Percentiles rank a stretch among this genome's conserved stretches.
These are phyloP conservation scores for Drosophila nikananu DNA, from an alignment of 1,140 invertebrate species.

Conservation along the genomic window DNA sequence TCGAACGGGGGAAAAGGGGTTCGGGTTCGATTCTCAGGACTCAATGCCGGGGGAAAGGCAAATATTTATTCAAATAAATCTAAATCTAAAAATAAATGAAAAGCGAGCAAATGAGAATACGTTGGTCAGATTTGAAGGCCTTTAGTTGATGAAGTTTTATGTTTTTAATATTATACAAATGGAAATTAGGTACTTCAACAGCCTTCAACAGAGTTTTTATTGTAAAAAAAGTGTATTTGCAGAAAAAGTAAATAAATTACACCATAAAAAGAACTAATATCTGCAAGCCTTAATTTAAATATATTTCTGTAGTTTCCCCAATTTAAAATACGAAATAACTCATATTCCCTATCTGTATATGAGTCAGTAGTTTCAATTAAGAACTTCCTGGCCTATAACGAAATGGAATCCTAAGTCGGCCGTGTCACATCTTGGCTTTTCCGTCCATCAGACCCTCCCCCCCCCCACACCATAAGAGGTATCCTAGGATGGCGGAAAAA, in stretches of 20 bases:
- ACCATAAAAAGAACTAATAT: not conserved
- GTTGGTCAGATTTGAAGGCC: not conserved
- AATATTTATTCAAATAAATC: not conserved
- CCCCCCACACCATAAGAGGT: not conserved
- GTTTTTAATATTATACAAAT: too few relatives aligned
- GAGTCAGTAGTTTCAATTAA: slow-evolving; percentile 2
- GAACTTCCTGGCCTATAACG: not conserved
- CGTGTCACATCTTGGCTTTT: slow-evolving; percentile 7
- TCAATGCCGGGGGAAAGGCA: not conserved
- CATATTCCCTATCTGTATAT: too few relatives aligned
- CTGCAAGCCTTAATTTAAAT: not conserved
- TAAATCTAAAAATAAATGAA: not conserved
- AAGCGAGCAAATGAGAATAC: not conserved
- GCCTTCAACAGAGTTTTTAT: not conserved
- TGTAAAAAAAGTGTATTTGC: not conserved
- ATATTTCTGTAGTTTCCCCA: too few relatives aligned
- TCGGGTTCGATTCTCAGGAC: slow-evolving; percentile 20
- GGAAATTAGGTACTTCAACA: not conserved
- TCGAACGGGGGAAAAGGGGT: not conserved
- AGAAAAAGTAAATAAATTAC: not conserved
- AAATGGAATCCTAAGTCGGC: not conserved
- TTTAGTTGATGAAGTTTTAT: not conserved
- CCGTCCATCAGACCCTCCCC: not conserved
- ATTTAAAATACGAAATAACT: too few relatives aligned
- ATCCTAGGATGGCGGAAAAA: slow-evolving; percentile 26